Evolutionary conservation across 2,888 invertebrate genomes (phyloP).

Genomic region (Flabesymbios commensalis): DNA sequence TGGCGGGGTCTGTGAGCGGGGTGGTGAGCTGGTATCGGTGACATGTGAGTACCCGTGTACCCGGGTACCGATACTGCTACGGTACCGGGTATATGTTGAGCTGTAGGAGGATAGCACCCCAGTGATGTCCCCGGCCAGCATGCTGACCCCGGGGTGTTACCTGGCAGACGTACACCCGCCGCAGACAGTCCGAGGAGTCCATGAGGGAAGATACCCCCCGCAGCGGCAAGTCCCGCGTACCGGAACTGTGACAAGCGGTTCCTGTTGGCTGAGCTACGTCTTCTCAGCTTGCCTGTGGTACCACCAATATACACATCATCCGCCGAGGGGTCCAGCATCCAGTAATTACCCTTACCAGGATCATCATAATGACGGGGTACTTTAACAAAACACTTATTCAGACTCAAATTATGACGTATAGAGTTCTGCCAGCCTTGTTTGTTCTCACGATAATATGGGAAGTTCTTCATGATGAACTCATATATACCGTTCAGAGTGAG

Average conservation of each 20-base stretch:
- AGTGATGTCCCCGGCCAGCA: too few species aligned
- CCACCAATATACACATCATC: conserved; percentile 99
- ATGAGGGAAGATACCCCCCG: too few species aligned
- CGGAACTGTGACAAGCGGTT: neutral
- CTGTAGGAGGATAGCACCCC: too few species aligned
- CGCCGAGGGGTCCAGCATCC: conserved; percentile 97
- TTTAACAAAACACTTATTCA: conserved; percentile 98
- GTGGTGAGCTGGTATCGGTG: too few species aligned
- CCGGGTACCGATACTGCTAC: too few species aligned
- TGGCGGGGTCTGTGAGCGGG: too few species aligned
- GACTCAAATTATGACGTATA: conserved; percentile 92
- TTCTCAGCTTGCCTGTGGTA: conserved; percentile 90
- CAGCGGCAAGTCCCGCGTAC: neutral
- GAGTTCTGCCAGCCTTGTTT: conserved; percentile 99
- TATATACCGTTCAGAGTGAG: conserved; percentile 95
- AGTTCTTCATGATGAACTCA: conserved; percentile 97
- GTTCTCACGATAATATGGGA: conserved; percentile 96
- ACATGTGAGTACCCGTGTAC: too few species aligned
- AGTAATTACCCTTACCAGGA: conserved; percentile 99
- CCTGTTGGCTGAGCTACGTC: conserved; percentile 56
- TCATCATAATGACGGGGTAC: conserved; percentile 88
- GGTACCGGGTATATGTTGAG: too few species aligned
- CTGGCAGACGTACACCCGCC: too few species aligned
- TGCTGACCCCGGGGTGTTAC: too few species aligned
- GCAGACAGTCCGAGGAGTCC: too few species aligned